These are phyloP conservation scores for Atlantisia rogersi DNA, from an alignment of 2,113 vertebrate species.

Conservation along the genomic window DNA sequence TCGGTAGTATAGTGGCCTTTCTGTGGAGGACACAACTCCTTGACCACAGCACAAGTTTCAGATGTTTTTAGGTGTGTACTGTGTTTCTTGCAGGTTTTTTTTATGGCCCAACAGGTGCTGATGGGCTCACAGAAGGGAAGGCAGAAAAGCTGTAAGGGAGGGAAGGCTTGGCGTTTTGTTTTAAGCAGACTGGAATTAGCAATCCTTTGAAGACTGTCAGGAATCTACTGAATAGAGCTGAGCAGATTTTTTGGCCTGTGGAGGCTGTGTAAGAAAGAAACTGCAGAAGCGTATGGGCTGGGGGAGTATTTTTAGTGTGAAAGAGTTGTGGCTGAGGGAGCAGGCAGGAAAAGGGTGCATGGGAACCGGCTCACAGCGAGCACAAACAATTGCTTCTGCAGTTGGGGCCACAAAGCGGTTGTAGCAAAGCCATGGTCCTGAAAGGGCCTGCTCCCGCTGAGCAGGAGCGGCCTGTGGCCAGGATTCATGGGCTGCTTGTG, in stretches of 20 bases:
- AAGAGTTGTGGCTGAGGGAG: neutral
- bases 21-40: accelerated
- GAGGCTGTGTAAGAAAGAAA: neutral
- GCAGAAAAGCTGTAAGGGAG: neutral
- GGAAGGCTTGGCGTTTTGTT: neutral
- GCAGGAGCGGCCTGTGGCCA: neutral
- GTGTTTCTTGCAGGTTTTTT: neutral
- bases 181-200: neutral
- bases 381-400: neutral
- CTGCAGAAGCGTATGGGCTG: neutral
- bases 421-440: neutral
- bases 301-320: neutral
- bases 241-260: neutral
- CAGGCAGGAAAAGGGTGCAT: neutral
- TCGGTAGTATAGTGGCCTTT: neutral
- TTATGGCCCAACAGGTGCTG: neutral
- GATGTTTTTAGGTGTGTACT: neutral
- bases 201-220: neutral
- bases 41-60: neutral
- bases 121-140: neutral
- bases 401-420: neutral
- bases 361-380: neutral
- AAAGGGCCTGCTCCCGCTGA: neutral
- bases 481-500: neutral
- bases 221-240: neutral